A percentile compares a stretch with the other conserved stretches of the same genome.
Evolutionary conservation across 2,888 invertebrate species (phyloP).

Genomic region (Malthinus flaveolus): DNA sequence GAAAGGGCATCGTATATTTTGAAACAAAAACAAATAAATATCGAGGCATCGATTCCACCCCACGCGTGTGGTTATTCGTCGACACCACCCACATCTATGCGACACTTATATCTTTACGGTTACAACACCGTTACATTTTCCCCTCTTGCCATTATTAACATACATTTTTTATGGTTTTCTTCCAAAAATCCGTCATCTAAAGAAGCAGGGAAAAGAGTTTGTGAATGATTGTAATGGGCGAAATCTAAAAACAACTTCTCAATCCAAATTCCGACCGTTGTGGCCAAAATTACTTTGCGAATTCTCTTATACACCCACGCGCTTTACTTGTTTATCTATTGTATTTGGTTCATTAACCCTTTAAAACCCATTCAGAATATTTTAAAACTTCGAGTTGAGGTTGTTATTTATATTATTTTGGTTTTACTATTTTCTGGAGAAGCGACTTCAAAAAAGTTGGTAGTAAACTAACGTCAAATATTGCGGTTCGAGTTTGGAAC

Average conservation of each 20-base stretch:
- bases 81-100: constrained; percentile 8
- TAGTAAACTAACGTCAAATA: not conserved
- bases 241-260: constrained; percentile 3
- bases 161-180: not conserved
- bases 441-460: not conserved
- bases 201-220: not conserved
- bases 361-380: constrained; percentile 6
- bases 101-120: constrained; percentile 6
- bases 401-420: constrained; percentile 7
- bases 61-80: constrained; percentile 11
- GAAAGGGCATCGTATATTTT: too few relatives aligned
- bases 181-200: not conserved
- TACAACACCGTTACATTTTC: constrained; percentile 5
- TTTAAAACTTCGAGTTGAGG: constrained; percentile 7
- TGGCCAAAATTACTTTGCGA: constrained; percentile 14
- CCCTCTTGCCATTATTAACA: not conserved
- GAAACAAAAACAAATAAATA: constrained; percentile 6
- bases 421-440: constrained; percentile 9
- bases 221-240: not conserved
- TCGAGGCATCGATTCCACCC: constrained; percentile 12
- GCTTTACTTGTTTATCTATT: constrained; percentile 9
- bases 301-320: constrained; percentile 13
- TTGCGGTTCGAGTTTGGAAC: not conserved
- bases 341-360: constrained; percentile 20
- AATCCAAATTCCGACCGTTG: not conserved